Base-by-base conservation (phyloP, 2,113 vertebrate genomes). In the Spheniscus mendiculus region DNA sequence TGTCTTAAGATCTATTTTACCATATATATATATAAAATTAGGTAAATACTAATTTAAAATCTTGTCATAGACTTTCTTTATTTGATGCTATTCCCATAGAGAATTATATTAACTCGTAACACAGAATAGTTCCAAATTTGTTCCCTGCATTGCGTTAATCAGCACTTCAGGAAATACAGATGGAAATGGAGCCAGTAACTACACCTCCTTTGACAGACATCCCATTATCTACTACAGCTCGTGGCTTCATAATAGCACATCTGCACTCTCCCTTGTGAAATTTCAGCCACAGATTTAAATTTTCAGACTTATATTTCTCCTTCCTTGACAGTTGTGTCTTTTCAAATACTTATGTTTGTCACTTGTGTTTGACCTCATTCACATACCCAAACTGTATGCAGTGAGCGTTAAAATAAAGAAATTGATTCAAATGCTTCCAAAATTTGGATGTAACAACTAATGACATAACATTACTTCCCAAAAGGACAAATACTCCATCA, bases 211-310 rank as follows among this genome's bases (percentile, higher is more conserved):
- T 53, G 29, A 50, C 18, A 84, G n/a, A 87, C 1, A 26, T 42
- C 7, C 11, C 11, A 14, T n/a, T 47, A 17, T 21, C 83, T 49
- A 2, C 18, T 47, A 22, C 66, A 86, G 44, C 12, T 66, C 0
- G 0, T 53, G 14, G 13, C 19, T 67, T 89, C 25, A 10, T 27
- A 83, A 74, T 2, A 45, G 9, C 3, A 3, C 3, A 32, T 17
- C 44, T 72, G 30, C 32, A 30, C 16, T 76, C 49, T 53, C 40
- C 18, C 15, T 29, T 32, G 27, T 59, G n/a, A 47, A n/a, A 81
- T 69, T 91, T 83, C 62, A 88, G 17, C 18, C 42, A 58, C 18
- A 80, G 9, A 19, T 80, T 79, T 74, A 4, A 30, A 66, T 61
- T 91, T 73, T 55, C 79, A 83, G 66, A 49, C 13, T 32, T 47